phyloP scores from a whole-genome alignment of 2,797 vertebrate genomes.

The Protosalanx chinensis region DNA sequence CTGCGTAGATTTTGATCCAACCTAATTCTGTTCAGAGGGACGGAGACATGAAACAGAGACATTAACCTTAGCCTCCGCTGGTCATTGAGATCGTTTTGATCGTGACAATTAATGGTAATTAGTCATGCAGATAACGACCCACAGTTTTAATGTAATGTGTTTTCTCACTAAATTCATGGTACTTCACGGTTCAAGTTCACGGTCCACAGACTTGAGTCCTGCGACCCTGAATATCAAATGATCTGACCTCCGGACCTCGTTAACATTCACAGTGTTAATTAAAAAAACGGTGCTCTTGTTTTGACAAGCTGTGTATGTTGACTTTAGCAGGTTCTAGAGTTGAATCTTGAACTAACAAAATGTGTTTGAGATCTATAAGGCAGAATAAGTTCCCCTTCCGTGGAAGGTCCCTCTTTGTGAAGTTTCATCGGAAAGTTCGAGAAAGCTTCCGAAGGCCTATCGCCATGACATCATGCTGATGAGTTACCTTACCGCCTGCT shows the following conservation, averaged over 20 bases:
- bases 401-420: neutral
- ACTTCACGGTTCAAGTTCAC: too few relatives aligned
- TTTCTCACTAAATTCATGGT: neutral
- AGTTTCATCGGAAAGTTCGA: neutral
- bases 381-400: too few relatives aligned
- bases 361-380: too few relatives aligned
- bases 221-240: neutral
- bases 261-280: neutral
- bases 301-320: too few relatives aligned
- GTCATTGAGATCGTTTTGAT: constrained; percentile 1
- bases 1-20: constrained; percentile 15
- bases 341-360: too few relatives aligned
- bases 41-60: constrained; percentile 20
- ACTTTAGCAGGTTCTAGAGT: too few relatives aligned
- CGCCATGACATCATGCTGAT: too few relatives aligned
- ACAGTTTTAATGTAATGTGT: neutral
- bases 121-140: constrained; percentile 1
- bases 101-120: constrained; percentile 31
- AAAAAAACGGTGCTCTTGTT: too few relatives aligned
- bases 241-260: neutral
- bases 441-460: too few relatives aligned
- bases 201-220: neutral
- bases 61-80: neutral
- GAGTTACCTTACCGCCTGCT: neutral
- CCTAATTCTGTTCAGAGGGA: constrained; percentile 14